These are phyloP conservation scores for Diorhabda sublineata DNA, from an alignment of 1,140 invertebrate species.

Conservation along the genomic window DNA sequence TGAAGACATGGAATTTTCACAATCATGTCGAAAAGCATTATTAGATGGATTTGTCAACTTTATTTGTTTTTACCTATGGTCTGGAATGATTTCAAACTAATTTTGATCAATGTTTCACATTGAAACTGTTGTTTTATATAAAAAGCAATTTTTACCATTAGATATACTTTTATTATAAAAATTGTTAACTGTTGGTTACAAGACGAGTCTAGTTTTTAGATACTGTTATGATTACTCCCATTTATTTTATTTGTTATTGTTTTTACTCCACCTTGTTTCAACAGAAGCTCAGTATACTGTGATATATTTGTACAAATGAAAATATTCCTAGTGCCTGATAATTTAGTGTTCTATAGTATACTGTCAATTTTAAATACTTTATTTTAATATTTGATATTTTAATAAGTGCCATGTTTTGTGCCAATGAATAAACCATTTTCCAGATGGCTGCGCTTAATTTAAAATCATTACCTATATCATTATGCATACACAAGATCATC, in stretches of 20 bases:
- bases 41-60: slow-evolving; percentile 46
- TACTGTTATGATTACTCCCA: slow-evolving; percentile 3
- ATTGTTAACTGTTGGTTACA: slow-evolving; percentile 5
- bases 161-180: background rate
- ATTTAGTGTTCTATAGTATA: slow-evolving; percentile 19
- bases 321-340: slow-evolving; percentile 25
- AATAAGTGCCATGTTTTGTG: slow-evolving; percentile 18
- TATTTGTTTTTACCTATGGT: slow-evolving; percentile 46
- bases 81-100: slow-evolving; percentile 39
- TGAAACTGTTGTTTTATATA: background rate
- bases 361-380: slow-evolving; percentile 18
- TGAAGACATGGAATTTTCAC: slow-evolving; percentile 36
- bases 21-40: slow-evolving; percentile 38
- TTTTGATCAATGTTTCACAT: background rate
- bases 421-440: background rate
- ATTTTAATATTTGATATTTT: slow-evolving; percentile 19
- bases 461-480: too few species aligned
- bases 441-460: too few species aligned
- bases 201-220: slow-evolving; percentile 4
- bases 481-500: too few species aligned
- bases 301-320: slow-evolving; percentile 34
- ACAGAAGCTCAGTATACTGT: slow-evolving; percentile 36
- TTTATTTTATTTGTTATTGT: slow-evolving; percentile 9
- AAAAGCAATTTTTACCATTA: background rate
- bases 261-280: slow-evolving; percentile 17